Base-by-base conservation (phyloP, 2,888 invertebrate genomes). In the Napeogenes inachia region DNA sequence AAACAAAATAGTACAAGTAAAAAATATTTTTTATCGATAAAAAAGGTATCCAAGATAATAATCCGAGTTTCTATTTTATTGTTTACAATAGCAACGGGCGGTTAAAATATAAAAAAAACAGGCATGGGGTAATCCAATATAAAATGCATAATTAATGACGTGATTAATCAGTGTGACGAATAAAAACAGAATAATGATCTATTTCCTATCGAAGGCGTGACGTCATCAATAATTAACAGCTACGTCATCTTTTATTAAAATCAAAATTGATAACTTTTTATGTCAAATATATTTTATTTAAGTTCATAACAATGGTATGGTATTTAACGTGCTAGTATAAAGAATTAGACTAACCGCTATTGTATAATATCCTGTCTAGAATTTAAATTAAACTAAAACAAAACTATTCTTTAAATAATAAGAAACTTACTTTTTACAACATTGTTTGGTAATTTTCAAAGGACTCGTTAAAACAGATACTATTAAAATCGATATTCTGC, bases 101-200 rank as follows among this genome's bases (percentile, higher is more conserved):
- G 58, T 57, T 57, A 50, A 58, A 60, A 79, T 78, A 59, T 50
- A 38, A 63, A 79, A 82, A 85, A 77, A 83, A 79, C 73, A 75
- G 74, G 75, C 77, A 77, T 77, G 78, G 71, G 79, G 77, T 75
- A 79, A 81, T 75, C 82, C 81, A 84, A 87, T 86, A 85, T 81
- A 87, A 87, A 86, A 79, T 82, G 75, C 81, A 82, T 86, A 89
- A 90, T 89, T 89, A 90, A 90, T 90, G 89, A 90, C 84, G 81
- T 82, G 85, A 86, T 87, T 90, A 90, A 90, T 90, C 89, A 90
- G 89, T 87, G 89, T 85, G 86, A 85, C 86, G 88, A 89, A 89
- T 89, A 88, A 89, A 88, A 89, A 88, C 87, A 87, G 84, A 84
- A 81, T 89, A 89, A 88, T 90, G 90, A 89, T 87, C 85, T 82